Evolutionary conservation across 1,140 invertebrate species (phyloP).

Genomic region (Charaxes varanes): DNA sequence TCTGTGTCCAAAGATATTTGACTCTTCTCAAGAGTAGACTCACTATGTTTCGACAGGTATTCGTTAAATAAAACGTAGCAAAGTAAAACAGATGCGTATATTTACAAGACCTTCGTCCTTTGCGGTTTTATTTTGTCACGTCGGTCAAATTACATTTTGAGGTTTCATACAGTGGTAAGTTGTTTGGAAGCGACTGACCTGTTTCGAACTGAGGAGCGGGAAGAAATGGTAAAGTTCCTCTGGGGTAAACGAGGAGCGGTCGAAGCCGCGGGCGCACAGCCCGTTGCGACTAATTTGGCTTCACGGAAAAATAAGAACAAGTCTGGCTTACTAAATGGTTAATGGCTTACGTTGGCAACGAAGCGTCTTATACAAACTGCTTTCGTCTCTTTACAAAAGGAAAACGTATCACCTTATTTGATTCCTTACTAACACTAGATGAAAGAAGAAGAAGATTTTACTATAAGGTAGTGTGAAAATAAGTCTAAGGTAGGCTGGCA

Average conservation of each 20-base stretch:
- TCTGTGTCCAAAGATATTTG: too few species aligned
- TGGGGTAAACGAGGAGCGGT: slow-evolving; percentile 37
- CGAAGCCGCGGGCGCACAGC: slow-evolving; percentile 27
- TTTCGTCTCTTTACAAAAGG: too few species aligned
- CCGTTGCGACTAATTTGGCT: too few species aligned
- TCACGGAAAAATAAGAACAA: too few species aligned
- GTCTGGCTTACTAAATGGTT: too few species aligned
- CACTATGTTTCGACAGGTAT: neutral
- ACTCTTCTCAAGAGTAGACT: neutral
- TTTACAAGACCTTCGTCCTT: slow-evolving; percentile 8
- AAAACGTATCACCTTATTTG: too few species aligned
- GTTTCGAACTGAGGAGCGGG: slow-evolving; percentile 53
- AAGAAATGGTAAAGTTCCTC: slow-evolving; percentile 58
- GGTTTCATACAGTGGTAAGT: neutral
- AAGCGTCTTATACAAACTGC: too few species aligned
- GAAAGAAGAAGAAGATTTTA: too few species aligned
- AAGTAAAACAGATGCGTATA: slow-evolving; percentile 6
- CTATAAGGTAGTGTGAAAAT: too few species aligned
- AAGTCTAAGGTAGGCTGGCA: too few species aligned
- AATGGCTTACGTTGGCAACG: too few species aligned
- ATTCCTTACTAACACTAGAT: too few species aligned
- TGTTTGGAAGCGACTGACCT: slow-evolving; percentile 35
- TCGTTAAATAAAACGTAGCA: slow-evolving; percentile 1
- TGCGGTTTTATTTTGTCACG: neutral
- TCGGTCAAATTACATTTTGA: neutral